Base-by-base conservation (phyloP, 2,888 invertebrate genomes). In the Hirudinaria manillensis region DNA sequence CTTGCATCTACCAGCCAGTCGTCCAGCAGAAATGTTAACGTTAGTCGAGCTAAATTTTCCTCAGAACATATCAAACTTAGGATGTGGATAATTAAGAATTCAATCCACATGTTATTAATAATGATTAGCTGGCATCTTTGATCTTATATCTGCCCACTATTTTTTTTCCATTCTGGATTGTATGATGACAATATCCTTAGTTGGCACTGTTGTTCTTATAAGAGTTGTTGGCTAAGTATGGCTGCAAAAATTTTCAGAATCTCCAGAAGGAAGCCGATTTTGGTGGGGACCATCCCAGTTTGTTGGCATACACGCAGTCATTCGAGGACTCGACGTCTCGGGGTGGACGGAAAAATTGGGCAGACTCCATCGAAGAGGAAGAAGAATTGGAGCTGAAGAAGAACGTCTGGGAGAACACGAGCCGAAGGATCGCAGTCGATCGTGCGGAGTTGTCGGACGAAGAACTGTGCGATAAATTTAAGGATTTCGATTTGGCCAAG, bases 331-430 rank as follows among this genome's bases (percentile, higher is more conserved):
- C 24, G n/a, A 61, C 61, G 4, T 61, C 6, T 29, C 45, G 16
- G 16, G 45, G 45, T 45, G 45, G 45, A 45, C 3, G 45, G 16
- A 45, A 45, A 45, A 68, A 68, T 68, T 68, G 68, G 68, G 68
- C 68, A 1, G 68, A 68, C 36, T 34, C 68, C 36, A 68, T 68
- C 10, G 68, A 68, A 1, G 68, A 68, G 16, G 68, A 68, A 68
- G 68, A 68, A 24, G n/a, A 68, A 16, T n/a, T 29, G 10, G 61
- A 61, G n/a, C 2, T 27, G 61, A 61, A 27, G 19, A 61, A 29
- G 29, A 61, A 16, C 10, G 61, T 61, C 10, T 61, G 61, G 61
- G 24, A 61, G 61, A 29, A 61, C 61, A 61, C 24, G 24, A 61
- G 29, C 24, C 61, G 21, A 1, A 29, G n/a, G 29, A 24, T 27